Conservation (phyloP, 2,888 invertebrate species). For the Agrochola lychnidis region DNA sequence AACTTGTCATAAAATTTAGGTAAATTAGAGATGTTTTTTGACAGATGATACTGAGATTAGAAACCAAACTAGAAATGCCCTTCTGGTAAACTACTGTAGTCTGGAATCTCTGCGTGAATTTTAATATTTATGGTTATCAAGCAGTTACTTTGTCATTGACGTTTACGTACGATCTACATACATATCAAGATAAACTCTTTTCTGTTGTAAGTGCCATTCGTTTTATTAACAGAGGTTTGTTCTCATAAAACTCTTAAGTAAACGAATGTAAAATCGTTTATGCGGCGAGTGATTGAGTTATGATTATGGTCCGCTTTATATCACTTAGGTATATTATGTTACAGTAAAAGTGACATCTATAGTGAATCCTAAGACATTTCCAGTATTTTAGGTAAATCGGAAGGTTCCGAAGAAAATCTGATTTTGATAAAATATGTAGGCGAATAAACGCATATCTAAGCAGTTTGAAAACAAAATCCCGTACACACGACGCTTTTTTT, state of each 20-base stretch:
- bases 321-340: conserved; percentile 35
- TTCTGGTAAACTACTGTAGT: background rate
- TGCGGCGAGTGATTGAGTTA: conserved; percentile 60
- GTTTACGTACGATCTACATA: conserved; percentile 33
- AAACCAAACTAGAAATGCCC: background rate
- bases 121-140: conserved; percentile 20
- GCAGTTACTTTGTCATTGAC: conserved; percentile 31
- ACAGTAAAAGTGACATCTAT: conserved; percentile 1
- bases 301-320: conserved; percentile 53
- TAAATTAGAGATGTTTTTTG: background rate
- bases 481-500: too few species aligned
- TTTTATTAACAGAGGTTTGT: conserved; percentile 41
- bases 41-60: background rate
- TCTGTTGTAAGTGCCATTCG: conserved; percentile 43
- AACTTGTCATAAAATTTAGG: background rate
- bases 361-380: background rate
- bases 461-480: too few species aligned
- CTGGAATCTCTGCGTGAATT: background rate
- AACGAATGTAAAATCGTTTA: conserved; percentile 54
- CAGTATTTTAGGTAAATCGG: background rate
- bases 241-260: conserved; percentile 51
- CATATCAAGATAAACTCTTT: conserved; percentile 33
- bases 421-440: background rate
- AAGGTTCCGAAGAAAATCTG: background rate
- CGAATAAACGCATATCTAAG: too few species aligned